phyloP scores from a whole-genome alignment of 2,113 vertebrate species.

The Catharus minimus region DNA sequence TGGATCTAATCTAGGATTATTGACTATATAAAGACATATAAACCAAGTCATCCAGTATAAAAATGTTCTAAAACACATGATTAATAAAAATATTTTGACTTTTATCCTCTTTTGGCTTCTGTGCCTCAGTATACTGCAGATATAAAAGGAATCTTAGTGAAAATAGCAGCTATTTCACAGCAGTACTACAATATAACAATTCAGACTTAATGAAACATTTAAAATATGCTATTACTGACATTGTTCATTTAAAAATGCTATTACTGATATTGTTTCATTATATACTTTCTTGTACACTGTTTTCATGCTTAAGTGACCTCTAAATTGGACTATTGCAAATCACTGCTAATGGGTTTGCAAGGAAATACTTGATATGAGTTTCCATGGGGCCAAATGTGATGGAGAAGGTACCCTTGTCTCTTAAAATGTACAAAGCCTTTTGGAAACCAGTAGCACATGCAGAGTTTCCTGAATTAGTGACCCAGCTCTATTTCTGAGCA shows the following conservation, averaged over 20 bases:
- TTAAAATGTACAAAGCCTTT: not conserved
- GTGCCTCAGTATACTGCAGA: not conserved
- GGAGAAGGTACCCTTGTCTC: not conserved
- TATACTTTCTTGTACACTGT: conserved; percentile 73
- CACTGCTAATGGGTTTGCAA: conserved; percentile 68
- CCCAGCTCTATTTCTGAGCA: not conserved
- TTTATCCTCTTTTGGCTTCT: conserved; percentile 28
- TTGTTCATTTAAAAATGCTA: conserved; percentile 78
- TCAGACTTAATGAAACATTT: conserved; percentile 81
- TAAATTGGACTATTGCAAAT: conserved; percentile 78
- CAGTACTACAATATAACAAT: conserved; percentile 68
- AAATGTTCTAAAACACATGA: conserved; percentile 42
- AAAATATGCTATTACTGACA: conserved; percentile 75
- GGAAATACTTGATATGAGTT: conserved; percentile 24
- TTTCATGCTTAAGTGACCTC: conserved; percentile 81
- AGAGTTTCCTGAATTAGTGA: not conserved
- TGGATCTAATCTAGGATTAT: conserved; percentile 63
- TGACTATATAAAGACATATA: conserved; percentile 45
- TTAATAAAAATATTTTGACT: conserved; percentile 57
- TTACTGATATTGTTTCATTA: conserved; percentile 81
- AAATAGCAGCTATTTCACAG: conserved; percentile 70
- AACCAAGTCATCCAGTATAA: conserved; percentile 49
- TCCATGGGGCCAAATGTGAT: conserved; percentile 18
- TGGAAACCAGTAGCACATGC: not conserved
- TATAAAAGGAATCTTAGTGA: conserved; percentile 52